These are phyloP conservation scores for Coelinius sp. DNA, from an alignment of 2,888 invertebrate species.

Conservation along the genomic window DNA sequence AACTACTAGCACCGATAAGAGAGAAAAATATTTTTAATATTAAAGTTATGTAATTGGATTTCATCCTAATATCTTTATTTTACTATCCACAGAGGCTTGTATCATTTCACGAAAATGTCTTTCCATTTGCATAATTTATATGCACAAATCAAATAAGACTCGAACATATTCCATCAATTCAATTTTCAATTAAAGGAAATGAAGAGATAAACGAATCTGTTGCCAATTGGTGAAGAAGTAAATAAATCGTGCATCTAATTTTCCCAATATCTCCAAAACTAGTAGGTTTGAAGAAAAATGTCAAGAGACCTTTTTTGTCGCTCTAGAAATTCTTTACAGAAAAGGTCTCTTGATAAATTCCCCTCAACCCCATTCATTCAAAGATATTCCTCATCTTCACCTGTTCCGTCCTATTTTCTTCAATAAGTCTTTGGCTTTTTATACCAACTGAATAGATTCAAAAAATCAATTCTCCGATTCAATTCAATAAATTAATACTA, in stretches of 20 bases:
- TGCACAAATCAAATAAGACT: neutral
- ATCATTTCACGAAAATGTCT: neutral
- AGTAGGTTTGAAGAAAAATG: neutral
- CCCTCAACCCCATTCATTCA: neutral
- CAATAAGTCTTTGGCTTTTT: too few relatives aligned
- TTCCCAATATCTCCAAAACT: neutral
- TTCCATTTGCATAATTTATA: neutral
- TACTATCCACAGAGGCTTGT: neutral
- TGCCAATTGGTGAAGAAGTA: neutral
- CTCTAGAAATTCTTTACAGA: neutral
- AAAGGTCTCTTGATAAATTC: neutral
- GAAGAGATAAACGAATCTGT: neutral
- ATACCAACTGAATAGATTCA: neutral
- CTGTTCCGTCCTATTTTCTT: too few relatives aligned
- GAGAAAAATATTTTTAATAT: neutral
- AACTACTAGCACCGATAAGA: neutral
- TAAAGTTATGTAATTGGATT: neutral
- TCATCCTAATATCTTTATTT: slow-evolving; percentile 9
- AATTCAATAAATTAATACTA: neutral
- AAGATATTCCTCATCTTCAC: neutral
- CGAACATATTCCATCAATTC: neutral
- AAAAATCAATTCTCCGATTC: neutral
- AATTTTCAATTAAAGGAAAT: neutral
- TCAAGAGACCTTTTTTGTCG: neutral
- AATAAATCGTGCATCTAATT: too few relatives aligned